These are phyloP conservation scores for Yponomeuta plumbellus DNA, from an alignment of 2,888 invertebrate species.

Conservation along the genomic window DNA sequence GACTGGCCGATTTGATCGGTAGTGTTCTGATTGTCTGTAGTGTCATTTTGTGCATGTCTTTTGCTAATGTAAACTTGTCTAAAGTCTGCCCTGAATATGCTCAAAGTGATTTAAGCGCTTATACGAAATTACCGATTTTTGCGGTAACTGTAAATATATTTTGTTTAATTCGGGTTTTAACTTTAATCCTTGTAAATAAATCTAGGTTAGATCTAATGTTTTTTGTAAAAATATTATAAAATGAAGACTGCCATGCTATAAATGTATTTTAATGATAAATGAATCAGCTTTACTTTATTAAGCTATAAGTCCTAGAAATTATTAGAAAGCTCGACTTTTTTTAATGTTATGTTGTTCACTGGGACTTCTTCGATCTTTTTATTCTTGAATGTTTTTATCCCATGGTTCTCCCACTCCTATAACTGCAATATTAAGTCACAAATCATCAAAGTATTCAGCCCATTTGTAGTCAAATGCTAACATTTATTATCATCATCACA, in stretches of 20 bases:
- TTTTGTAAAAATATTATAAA: constrained; percentile 56
- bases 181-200: constrained; percentile 60
- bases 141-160: constrained; percentile 71
- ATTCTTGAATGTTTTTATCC: background rate
- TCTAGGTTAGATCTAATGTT: constrained; percentile 51
- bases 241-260: constrained; percentile 74
- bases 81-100: constrained; percentile 56
- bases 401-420: background rate
- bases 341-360: background rate
- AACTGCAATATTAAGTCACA: background rate
- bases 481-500: background rate
- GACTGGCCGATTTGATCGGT: constrained; percentile 62
- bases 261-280: constrained; percentile 55
- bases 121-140: constrained; percentile 72
- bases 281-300: constrained; percentile 65
- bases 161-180: constrained; percentile 56
- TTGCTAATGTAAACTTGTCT: constrained; percentile 20
- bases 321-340: constrained; percentile 15
- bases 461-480: background rate
- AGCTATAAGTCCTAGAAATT: constrained; percentile 64
- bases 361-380: background rate
- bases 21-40: constrained; percentile 25
- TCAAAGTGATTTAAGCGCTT: constrained; percentile 74
- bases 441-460: background rate
- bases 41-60: constrained; percentile 70